These are phyloP conservation scores for Sebastes kiyomatsui DNA, from an alignment of 2,797 vertebrate genomes.

Conservation along the genomic window DNA sequence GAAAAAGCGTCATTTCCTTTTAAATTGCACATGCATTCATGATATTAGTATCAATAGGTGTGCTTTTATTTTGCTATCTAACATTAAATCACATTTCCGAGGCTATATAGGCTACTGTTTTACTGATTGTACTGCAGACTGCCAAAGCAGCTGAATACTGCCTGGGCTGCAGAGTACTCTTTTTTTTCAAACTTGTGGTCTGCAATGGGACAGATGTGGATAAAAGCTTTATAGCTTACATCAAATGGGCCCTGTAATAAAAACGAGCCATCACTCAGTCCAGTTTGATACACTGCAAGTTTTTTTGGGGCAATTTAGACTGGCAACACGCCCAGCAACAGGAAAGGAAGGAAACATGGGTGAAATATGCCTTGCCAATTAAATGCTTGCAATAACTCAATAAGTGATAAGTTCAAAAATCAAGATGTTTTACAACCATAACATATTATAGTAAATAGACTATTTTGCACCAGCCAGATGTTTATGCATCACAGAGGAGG, in stretches of 20 bases:
- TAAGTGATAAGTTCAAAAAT: conserved; percentile 14
- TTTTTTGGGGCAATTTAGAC: conserved; percentile 54
- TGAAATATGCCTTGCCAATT: conserved; percentile 17
- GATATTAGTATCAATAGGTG: conserved; percentile 16
- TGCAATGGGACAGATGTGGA: conserved; percentile 61
- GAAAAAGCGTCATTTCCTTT: conserved; percentile 49
- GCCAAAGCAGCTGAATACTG: conserved; percentile 21
- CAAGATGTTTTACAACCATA: conserved; percentile 15
- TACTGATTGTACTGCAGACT: conserved; percentile 27
- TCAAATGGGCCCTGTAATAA: conserved; percentile 64
- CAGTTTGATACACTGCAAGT: conserved; percentile 53
- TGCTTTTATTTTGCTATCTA: background rate
- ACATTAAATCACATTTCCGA: conserved; percentile 23
- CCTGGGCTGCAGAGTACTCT: conserved; percentile 15
- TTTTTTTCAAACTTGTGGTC: conserved; percentile 33
- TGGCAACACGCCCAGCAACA: conserved; percentile 8
- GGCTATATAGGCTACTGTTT: background rate
- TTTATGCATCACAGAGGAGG: conserved; percentile 17
- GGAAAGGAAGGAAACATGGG: conserved; percentile 1
- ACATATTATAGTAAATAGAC: background rate
- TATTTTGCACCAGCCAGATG: conserved; percentile 23
- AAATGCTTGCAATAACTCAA: conserved; percentile 15
- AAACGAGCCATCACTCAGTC: conserved; percentile 58
- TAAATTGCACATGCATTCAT: conserved; percentile 43
- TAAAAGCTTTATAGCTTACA: conserved; percentile 64